Evolutionary conservation across 2,888 invertebrate genomes (phyloP).

Genomic region (Synanthedon andrenaeformis): DNA sequence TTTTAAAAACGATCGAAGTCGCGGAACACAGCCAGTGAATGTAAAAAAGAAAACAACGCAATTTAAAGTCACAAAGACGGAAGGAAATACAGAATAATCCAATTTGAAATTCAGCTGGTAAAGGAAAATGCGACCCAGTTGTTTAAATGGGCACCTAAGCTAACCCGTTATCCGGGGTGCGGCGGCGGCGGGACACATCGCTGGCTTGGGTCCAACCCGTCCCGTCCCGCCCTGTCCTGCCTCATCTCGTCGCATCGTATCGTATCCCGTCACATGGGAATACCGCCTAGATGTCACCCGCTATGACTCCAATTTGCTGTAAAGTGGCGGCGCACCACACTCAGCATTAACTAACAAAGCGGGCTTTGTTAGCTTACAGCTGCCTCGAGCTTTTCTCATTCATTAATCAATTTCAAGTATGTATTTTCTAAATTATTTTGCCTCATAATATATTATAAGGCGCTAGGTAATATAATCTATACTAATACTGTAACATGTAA

Average conservation of each 20-base stretch:
- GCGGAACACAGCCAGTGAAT: no score
- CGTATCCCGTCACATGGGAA: constrained; percentile 25
- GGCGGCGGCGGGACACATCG: constrained; percentile 27
- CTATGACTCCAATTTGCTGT: constrained; percentile 25
- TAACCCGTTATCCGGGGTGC: constrained; percentile 25
- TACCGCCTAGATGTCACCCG: constrained; percentile 17
- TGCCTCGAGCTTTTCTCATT: no score
- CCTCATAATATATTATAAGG: no score
- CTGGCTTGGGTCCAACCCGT: constrained; percentile 46
- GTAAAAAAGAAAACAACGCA: not conserved
- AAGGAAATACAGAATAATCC: not conserved
- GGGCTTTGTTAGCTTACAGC: not conserved
- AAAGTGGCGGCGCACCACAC: constrained; percentile 9
- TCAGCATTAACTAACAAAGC: not conserved
- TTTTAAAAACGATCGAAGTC: no score
- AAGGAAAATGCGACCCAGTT: constrained; percentile 30
- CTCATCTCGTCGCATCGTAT: constrained; percentile 16
- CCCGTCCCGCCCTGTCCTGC: constrained; percentile 15
- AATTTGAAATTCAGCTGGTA: not conserved
- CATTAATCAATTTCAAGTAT: not conserved
- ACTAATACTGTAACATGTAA: no score
- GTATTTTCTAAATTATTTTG: no score
- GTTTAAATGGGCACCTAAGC: constrained; percentile 31
- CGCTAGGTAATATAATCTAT: no score
- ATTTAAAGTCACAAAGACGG: not conserved